phyloP scores from a whole-genome alignment of 1,140 invertebrate species.

The Psix sp. region DNA sequence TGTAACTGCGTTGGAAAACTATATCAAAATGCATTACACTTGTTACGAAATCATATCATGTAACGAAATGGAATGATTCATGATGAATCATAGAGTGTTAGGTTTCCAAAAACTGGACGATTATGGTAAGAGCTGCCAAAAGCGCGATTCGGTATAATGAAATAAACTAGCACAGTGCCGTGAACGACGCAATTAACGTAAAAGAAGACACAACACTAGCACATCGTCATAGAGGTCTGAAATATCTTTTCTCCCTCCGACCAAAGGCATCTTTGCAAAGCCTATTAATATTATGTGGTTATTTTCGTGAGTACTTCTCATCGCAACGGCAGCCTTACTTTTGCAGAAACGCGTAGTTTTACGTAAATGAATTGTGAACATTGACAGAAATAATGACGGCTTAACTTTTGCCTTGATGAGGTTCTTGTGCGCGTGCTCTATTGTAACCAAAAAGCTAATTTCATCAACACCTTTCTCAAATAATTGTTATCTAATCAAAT shows the following conservation, averaged over 20 bases:
- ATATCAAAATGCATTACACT: no score
- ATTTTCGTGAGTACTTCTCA: conserved; percentile 67
- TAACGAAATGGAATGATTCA: no score
- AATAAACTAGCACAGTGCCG: conserved; percentile 36
- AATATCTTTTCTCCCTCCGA: conserved; percentile 65
- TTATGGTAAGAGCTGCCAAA: no score
- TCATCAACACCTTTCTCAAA: no score
- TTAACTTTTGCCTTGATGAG: conserved; percentile 20
- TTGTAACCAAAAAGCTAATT: no score
- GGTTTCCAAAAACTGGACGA: no score
- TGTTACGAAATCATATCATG: no score
- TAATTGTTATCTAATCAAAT: no score
- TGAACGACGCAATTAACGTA: conserved; percentile 53
- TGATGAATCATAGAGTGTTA: no score
- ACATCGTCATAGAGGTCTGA: conserved; percentile 61
- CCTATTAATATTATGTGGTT: conserved; percentile 72
- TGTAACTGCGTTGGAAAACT: no score
- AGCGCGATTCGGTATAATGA: conserved; percentile 26
- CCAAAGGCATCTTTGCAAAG: conserved; percentile 44
- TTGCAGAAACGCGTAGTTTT: conserved; percentile 41
- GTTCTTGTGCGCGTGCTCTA: no score
- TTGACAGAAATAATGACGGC: conserved; percentile 39
- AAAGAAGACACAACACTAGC: conserved; percentile 46
- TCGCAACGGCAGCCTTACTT: conserved; percentile 43
- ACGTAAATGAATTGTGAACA: conserved; percentile 25